Evolutionary conservation across 2,113 vertebrate genomes (phyloP).

Genomic region (Antechinus flavipes): DNA sequence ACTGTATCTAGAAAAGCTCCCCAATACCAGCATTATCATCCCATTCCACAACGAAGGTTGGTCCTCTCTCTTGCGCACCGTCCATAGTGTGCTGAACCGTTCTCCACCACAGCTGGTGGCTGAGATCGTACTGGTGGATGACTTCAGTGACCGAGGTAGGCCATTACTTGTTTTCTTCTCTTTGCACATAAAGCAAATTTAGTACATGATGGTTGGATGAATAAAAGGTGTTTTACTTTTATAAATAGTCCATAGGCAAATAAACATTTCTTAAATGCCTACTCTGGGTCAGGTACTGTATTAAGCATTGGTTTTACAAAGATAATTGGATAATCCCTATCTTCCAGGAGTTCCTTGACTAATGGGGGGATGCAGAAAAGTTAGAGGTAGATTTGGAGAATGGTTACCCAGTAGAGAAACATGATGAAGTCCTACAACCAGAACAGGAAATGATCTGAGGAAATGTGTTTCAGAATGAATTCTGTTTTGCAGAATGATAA

Average conservation of each 20-base stretch:
- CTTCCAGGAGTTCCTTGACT: neutral
- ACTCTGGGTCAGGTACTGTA: rapidly evolving
- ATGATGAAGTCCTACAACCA: neutral
- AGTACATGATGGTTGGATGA: neutral
- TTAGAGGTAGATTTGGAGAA: neutral
- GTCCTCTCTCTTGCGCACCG: conserved; percentile 96
- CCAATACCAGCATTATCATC: conserved; percentile 96
- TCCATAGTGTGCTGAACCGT: conserved; percentile 97
- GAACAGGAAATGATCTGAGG: neutral
- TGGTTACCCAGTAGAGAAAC: neutral
- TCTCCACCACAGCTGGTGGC: conserved; percentile 93
- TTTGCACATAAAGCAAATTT: neutral
- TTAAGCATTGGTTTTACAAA: neutral
- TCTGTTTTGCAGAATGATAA: neutral
- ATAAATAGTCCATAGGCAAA: neutral
- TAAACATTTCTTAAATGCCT: no score
- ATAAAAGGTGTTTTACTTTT: neutral
- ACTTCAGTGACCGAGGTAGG: conserved; percentile 98
- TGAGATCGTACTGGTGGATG: conserved; percentile 97
- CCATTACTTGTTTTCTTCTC: neutral
- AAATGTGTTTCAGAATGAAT: neutral
- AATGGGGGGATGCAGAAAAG: neutral
- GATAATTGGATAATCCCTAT: neutral
- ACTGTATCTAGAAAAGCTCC: conserved; percentile 92
- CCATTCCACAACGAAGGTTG: conserved; percentile 99